phyloP scores from a whole-genome alignment of 2,797 vertebrate genomes.

The Leptatherina wallacei region DNA sequence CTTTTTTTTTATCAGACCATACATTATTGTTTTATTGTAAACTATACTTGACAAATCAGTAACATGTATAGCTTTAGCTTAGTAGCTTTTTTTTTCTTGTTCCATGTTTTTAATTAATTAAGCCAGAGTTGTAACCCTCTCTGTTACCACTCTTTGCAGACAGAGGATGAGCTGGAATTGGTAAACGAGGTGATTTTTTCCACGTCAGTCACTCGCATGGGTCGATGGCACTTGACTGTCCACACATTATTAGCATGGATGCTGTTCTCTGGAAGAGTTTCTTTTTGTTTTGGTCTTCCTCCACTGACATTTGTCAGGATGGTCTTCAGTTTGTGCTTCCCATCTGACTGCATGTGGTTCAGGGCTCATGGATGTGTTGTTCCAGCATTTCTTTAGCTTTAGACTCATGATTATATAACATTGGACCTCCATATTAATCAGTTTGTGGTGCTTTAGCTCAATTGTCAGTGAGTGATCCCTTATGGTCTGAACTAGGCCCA shows the following conservation, averaged over 20 bases:
- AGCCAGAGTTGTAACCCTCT: constrained; percentile 72
- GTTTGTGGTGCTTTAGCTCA: constrained; percentile 11
- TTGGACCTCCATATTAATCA: constrained; percentile 6
- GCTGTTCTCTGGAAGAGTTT: constrained; percentile 37
- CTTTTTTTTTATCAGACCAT: not conserved
- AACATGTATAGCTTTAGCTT: not conserved
- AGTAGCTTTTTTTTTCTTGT: constrained; percentile 8
- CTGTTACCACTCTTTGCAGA: constrained; percentile 85
- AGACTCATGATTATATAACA: constrained; percentile 28
- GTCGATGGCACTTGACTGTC: constrained; percentile 56
- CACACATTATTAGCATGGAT: constrained; percentile 73
- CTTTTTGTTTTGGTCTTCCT: constrained; percentile 62
- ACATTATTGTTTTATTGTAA: constrained; percentile 12
- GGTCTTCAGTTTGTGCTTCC: constrained; percentile 58
- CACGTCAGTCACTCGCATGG: constrained; percentile 75
- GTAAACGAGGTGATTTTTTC: constrained; percentile 87
- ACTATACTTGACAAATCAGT: not conserved
- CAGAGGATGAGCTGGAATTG: constrained; percentile 95
- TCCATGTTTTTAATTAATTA: constrained; percentile 3
- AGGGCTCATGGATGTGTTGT: constrained; percentile 66
- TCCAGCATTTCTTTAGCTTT: constrained; percentile 39
- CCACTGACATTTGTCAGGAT: constrained; percentile 65
- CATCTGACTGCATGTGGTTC: constrained; percentile 75
- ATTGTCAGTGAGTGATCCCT: constrained; percentile 19
- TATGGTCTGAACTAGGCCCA: constrained; percentile 36